Evolutionary conservation across 2,113 vertebrate species (phyloP).

Genomic region (Galeopterus variegatus): DNA sequence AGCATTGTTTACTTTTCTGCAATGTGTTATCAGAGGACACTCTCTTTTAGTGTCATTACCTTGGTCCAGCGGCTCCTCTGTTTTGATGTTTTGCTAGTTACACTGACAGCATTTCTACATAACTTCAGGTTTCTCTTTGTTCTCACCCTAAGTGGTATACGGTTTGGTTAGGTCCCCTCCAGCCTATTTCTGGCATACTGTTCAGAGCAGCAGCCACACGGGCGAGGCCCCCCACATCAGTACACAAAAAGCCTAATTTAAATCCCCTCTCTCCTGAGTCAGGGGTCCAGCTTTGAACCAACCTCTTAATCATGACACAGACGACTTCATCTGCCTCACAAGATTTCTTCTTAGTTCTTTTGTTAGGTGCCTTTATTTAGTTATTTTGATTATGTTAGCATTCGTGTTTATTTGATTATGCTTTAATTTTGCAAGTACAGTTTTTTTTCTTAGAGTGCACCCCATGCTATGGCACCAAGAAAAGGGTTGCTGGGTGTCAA

Average conservation of each 20-base stretch:
- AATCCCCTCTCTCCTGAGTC: constrained; percentile 53
- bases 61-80: constrained; percentile 5
- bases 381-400: constrained; percentile 53
- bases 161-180: background rate
- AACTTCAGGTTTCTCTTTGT: constrained; percentile 51
- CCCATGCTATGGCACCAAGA: background rate
- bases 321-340: constrained; percentile 6
- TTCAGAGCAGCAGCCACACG: background rate
- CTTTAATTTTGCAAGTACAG: constrained; percentile 23
- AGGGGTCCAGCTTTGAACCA: constrained; percentile 30
- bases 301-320: constrained; percentile 51
- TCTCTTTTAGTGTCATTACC: constrained; percentile 40
- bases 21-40: constrained; percentile 23
- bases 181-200: background rate
- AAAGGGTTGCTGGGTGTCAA: background rate
- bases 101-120: background rate
- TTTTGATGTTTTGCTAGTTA: constrained; percentile 50
- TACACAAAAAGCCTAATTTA: constrained; percentile 48
- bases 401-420: constrained; percentile 53
- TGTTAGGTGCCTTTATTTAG: constrained; percentile 23
- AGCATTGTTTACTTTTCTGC: background rate
- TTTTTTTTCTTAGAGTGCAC: constrained; percentile 22
- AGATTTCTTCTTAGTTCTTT: constrained; percentile 70
- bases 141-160: background rate
- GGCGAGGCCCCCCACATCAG: background rate